A percentile compares a stretch with the other conserved stretches of the same genome.
Conservation (phyloP, 2,797 vertebrate genomes). For the Cygnus olor region DNA sequence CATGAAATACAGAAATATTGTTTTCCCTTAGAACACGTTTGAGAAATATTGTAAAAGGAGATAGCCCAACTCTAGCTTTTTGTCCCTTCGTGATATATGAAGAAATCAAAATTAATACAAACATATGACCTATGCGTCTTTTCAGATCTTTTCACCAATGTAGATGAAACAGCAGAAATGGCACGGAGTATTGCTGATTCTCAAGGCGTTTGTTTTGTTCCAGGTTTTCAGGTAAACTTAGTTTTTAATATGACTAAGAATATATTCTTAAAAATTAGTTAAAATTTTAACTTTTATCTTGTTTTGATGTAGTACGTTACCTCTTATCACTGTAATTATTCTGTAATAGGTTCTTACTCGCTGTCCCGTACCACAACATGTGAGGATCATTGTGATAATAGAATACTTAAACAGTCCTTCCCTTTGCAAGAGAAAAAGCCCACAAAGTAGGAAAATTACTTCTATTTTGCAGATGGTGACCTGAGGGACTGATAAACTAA, state of each 20-base stretch:
- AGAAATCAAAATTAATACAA: not conserved
- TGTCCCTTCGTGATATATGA: not conserved
- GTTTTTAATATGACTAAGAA: not conserved
- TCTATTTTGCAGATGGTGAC: not conserved
- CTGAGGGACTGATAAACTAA: not conserved
- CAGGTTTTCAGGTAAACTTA: constrained; percentile 91
- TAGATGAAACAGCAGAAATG: constrained; percentile 88
- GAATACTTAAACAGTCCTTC: not conserved
- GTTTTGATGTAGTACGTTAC: not conserved
- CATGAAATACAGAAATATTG: not conserved
- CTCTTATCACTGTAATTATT: not conserved
- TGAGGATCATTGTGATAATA: not conserved
- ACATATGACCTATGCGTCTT: not conserved
- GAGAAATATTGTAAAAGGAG: not conserved
- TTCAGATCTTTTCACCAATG: constrained; percentile 89
- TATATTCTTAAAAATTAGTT: not conserved
- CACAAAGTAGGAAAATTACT: not conserved
- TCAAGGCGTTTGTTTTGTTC: constrained; percentile 94
- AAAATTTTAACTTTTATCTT: not conserved
- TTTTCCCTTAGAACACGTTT: not conserved
- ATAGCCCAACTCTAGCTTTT: not conserved
- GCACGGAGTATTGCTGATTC: constrained; percentile 87
- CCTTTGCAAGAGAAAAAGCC: not conserved
- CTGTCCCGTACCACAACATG: not conserved
- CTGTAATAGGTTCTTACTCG: not conserved